A percentile compares a stretch with the other conserved stretches of the same genome.
Conservation (phyloP, 2,113 vertebrate genomes). For the Myrmecophaga tridactyla region DNA sequence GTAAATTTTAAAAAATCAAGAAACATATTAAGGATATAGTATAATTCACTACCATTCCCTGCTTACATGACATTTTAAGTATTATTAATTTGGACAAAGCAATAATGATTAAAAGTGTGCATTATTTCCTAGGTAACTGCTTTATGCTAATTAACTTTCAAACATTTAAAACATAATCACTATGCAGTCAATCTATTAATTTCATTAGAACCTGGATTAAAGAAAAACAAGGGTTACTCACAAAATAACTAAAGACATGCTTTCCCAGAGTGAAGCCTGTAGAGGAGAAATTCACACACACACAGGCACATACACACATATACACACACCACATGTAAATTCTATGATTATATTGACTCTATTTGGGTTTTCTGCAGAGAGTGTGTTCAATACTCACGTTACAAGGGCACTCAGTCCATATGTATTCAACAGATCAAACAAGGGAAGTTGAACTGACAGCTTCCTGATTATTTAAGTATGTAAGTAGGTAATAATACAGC, state of each 20-base stretch:
- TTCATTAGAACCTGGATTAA: neutral
- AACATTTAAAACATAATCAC: conserved; percentile 23
- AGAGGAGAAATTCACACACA: neutral
- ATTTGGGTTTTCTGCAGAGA: neutral
- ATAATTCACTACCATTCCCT: neutral
- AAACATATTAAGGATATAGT: neutral
- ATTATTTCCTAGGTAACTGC: neutral
- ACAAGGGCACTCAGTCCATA: neutral
- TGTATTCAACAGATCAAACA: neutral
- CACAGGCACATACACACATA: neutral
- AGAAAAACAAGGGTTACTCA: neutral
- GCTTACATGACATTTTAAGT: neutral
- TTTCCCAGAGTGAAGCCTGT: neutral
- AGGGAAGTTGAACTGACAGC: neutral
- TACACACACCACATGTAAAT: neutral
- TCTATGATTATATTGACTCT: neutral
- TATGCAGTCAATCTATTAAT: neutral
- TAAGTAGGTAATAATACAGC: neutral
- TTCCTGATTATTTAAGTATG: neutral
- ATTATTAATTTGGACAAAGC: neutral
- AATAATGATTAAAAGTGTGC: neutral
- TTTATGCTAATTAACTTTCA: neutral
- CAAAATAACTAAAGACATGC: neutral
- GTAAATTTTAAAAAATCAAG: neutral
- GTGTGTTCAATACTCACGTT: neutral